phyloP scores from a whole-genome alignment of 2,888 invertebrate genomes.

The Syritta pipiens region DNA sequence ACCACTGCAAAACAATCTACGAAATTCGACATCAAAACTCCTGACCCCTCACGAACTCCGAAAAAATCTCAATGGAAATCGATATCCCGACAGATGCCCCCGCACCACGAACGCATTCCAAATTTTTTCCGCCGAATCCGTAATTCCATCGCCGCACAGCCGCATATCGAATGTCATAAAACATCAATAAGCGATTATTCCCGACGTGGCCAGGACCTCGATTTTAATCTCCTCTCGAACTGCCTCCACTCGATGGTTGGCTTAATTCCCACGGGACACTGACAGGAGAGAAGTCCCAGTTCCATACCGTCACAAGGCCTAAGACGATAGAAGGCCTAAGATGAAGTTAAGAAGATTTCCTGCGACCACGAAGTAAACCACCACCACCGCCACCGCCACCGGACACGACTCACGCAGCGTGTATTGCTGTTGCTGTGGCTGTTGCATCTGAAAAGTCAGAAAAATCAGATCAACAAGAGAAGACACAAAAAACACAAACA shows the following conservation, averaged over 20 bases:
- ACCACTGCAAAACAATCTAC: too few relatives aligned
- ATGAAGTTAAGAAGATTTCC: conserved; percentile 66
- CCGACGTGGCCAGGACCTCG: conserved; percentile 43
- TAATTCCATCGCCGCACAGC: conserved; percentile 20
- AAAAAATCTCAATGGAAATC: neutral
- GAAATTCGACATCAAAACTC: too few relatives aligned
- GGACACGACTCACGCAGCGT: conserved; percentile 20
- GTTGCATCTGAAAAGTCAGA: conserved; percentile 1
- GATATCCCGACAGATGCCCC: too few relatives aligned
- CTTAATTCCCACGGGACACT: conserved; percentile 67
- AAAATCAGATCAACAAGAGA: conserved; percentile 51
- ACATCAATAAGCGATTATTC: conserved; percentile 60
- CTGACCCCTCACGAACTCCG: too few relatives aligned
- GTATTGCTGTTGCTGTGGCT: neutral
- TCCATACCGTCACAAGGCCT: conserved; percentile 51
- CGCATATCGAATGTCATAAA: conserved; percentile 60
- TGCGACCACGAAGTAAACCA: too few relatives aligned
- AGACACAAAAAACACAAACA: conserved; percentile 37
- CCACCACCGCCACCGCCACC: conserved; percentile 53
- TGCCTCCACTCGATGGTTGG: conserved; percentile 48
- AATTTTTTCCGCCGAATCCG: conserved; percentile 6
- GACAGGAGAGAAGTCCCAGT: conserved; percentile 35
- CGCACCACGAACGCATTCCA: neutral
- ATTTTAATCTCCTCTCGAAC: conserved; percentile 60
- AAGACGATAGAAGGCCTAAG: conserved; percentile 63